Evolutionary conservation across 2,797 vertebrate species (phyloP).

Genomic region (Tachyglossus aculeatus): DNA sequence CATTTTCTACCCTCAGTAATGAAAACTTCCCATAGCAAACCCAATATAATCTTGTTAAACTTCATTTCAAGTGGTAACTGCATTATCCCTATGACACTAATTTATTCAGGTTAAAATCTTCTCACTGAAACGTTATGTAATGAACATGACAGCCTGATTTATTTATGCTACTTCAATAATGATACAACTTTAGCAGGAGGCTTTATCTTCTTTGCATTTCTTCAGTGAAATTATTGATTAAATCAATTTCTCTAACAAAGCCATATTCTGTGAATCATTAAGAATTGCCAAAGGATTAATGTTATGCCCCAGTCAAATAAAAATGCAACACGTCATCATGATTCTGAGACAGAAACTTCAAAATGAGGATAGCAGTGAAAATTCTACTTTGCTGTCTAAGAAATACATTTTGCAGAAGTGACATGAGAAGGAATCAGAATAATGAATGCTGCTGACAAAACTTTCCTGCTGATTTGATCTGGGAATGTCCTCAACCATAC

Average conservation of each 20-base stretch:
- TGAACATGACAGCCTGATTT: neutral
- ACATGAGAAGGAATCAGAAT: neutral
- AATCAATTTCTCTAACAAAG: neutral
- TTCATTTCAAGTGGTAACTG: neutral
- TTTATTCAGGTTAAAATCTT: neutral
- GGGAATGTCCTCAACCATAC: neutral
- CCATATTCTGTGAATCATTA: neutral
- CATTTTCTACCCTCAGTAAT: neutral
- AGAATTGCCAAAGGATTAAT: neutral
- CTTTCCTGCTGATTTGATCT: neutral
- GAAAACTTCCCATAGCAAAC: neutral
- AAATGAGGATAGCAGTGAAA: neutral
- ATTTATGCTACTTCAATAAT: neutral
- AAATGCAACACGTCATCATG: neutral
- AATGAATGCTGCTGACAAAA: neutral
- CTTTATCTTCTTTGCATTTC: neutral
- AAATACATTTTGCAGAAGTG: neutral
- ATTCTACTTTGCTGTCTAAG: neutral
- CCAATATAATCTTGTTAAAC: neutral
- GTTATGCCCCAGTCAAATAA: neutral
- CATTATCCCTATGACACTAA: neutral
- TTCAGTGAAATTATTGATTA: neutral
- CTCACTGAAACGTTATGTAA: neutral
- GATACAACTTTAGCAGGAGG: neutral
- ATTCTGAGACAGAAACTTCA: neutral